phyloP scores from a whole-genome alignment of 1,140 invertebrate species.

The Penaeus vannamei region DNA sequence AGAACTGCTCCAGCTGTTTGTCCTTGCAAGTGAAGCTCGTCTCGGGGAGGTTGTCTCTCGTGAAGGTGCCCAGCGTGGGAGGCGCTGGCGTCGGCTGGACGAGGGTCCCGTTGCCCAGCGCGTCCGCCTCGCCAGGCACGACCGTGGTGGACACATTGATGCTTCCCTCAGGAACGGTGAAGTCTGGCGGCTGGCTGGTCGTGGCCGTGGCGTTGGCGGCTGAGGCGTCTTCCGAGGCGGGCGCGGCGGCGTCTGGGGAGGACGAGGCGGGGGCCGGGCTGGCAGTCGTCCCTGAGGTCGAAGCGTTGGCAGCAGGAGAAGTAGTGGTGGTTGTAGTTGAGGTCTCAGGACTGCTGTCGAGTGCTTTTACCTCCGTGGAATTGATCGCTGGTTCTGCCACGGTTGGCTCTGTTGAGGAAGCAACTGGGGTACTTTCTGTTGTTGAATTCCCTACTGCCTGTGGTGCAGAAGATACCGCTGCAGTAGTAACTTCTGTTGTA shows the following conservation, averaged over 20 bases:
- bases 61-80: conserved; percentile 28
- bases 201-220: conserved; percentile 1
- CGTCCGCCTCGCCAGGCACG: not conserved
- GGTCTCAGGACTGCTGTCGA: not conserved
- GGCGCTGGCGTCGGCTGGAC: not conserved
- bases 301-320: not conserved
- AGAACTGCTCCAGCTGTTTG: conserved; percentile 76
- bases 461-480: not conserved
- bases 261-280: not conserved
- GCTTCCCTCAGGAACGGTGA: not conserved
- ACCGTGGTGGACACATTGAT: conserved; percentile 48
- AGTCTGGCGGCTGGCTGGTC: not conserved
- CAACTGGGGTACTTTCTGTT: not conserved
- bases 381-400: not conserved
- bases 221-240: not conserved
- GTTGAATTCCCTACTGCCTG: conserved; percentile 24
- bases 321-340: conserved; percentile 30
- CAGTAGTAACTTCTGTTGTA: not conserved
- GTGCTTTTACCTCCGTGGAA: not conserved
- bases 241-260: too few relatives aligned
- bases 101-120: not conserved
- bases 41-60: conserved; percentile 56
- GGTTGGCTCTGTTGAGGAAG: not conserved
- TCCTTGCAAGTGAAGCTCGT: conserved; percentile 75
- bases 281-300: conserved; percentile 3